Percentiles rank a stretch among this genome's conserved stretches.
Conservation (phyloP, 2,113 vertebrate genomes). For the Heliornis fulica region DNA sequence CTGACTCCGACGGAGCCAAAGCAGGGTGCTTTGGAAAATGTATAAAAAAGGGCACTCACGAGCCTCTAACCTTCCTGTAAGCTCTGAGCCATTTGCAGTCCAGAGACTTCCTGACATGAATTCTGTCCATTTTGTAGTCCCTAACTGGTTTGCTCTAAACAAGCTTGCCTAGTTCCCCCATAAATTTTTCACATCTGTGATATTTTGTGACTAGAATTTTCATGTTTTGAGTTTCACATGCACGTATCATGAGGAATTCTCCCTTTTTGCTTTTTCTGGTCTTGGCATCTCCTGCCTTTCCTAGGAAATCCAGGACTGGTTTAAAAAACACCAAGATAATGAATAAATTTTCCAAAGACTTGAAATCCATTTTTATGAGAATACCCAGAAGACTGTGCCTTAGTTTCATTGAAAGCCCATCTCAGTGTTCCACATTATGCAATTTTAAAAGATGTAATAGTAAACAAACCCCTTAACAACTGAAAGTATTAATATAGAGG, state of each 20-base stretch:
- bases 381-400: background rate
- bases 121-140: background rate
- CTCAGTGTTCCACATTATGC: background rate
- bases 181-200: background rate
- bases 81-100: background rate
- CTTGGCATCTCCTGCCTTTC: background rate
- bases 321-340: background rate
- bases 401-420: background rate
- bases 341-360: background rate
- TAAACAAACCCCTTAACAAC: background rate
- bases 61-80: background rate
- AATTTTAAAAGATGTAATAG: background rate
- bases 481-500: background rate
- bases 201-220: background rate
- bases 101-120: background rate
- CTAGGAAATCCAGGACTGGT: background rate
- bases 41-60: background rate
- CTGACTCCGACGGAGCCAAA: background rate
- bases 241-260: background rate
- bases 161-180: background rate
- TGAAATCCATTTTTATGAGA: background rate
- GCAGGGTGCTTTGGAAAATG: background rate
- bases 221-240: rapidly evolving
- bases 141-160: background rate
- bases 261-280: background rate